phyloP scores from a whole-genome alignment of 2,797 vertebrate genomes.

The Muscicapa striata region DNA sequence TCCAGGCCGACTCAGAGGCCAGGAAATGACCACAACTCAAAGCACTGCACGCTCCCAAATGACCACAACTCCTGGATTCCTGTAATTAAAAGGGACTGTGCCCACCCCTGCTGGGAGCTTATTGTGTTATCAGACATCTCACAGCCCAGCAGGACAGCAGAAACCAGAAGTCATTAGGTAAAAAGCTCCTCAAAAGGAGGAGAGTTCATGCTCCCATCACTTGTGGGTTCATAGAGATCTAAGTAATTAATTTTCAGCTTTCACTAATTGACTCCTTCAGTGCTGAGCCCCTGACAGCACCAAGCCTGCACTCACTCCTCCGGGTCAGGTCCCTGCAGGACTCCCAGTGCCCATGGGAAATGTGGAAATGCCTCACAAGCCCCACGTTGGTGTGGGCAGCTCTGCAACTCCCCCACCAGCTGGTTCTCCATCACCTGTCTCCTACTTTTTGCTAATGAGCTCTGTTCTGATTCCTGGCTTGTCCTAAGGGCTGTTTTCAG shows the following conservation, averaged over 20 bases:
- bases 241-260: neutral
- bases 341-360: neutral
- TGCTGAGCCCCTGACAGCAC: neutral
- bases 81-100: neutral
- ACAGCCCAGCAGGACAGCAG: rapidly evolving
- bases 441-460: rapidly evolving
- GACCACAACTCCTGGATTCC: neutral
- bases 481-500: neutral
- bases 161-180: neutral
- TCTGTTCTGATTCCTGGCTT: neutral
- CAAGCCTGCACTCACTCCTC: rapidly evolving
- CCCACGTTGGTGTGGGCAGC: neutral
- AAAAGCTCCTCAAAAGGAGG: neutral
- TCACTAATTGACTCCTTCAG: neutral
- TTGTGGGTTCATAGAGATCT: neutral
- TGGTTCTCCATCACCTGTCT: neutral
- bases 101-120: rapidly evolving
- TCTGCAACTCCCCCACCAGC: neutral
- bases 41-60: rapidly evolving
- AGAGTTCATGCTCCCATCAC: neutral
- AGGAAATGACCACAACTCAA: neutral
- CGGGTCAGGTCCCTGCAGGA: neutral
- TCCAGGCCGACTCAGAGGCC: neutral
- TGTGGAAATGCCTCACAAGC: neutral
- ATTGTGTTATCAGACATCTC: neutral